Conservation (phyloP, 2,113 vertebrate genomes). For the Apistogramma diplotaenia region DNA sequence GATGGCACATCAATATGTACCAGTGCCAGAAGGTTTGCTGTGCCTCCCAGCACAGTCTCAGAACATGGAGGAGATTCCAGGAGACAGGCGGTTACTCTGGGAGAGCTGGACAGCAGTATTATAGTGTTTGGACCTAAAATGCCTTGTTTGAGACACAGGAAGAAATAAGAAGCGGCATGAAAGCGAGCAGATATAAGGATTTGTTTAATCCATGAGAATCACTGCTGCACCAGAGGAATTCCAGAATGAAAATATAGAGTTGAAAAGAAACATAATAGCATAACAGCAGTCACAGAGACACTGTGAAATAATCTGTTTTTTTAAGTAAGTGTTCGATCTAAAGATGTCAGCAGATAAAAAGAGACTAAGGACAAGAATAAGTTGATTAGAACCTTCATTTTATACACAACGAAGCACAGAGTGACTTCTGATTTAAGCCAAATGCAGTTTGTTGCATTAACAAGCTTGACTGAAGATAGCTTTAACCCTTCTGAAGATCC, state of each 20-base stretch:
- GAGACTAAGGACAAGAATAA: constrained; percentile 1
- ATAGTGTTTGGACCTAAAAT: background rate
- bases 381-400: background rate
- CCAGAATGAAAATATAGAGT: background rate
- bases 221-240: background rate
- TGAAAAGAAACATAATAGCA: background rate
- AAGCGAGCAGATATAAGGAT: background rate
- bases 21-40: too few relatives aligned
- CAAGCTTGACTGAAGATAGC: background rate
- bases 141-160: too few relatives aligned
- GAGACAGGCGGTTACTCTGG: too few relatives aligned
- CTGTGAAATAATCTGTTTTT: background rate
- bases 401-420: background rate
- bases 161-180: background rate
- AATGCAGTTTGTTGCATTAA: constrained; percentile 2
- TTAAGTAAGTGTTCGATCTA: background rate
- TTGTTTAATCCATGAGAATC: background rate
- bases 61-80: too few relatives aligned
- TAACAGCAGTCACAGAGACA: background rate
- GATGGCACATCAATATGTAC: too few relatives aligned
- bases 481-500: too few relatives aligned
- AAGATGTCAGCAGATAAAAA: background rate
- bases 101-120: accelerated
- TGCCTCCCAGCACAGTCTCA: too few relatives aligned
- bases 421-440: constrained; percentile 8